Evolutionary conservation across 2,888 invertebrate species (phyloP), one percentile per base, ranked within the genome.

Genomic region (Eulithis prunata): DNA sequence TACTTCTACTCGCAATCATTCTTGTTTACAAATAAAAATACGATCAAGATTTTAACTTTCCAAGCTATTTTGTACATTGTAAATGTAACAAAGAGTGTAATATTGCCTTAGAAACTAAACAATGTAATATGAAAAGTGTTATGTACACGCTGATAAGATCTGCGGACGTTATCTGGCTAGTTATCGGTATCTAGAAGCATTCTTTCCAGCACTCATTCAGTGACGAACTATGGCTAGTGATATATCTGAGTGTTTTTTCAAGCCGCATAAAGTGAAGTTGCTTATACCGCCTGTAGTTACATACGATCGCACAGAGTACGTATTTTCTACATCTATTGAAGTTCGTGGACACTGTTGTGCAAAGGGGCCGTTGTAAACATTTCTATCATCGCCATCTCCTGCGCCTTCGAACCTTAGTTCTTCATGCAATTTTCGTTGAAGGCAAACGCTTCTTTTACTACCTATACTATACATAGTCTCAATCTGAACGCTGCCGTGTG

Each of bases 301-400:
- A 46, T 80, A 78, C 74, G 80, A 85, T 61, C 78, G 80, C 69
- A 68, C 72, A 60, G 82, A 89, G 90, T 91, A 90, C 85, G 81
- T 67, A 54, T 32, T 47, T 47, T 21, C 11, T n/a, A 10, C 12
- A 53, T 46, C 4, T 46, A 46, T 46, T 38, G 0, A 7, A 7
- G 38, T 21, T 21, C 21, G 21, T 21, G 2, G 21, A 21, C 21
- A 21, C 21, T 21, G 1, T 21, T 21, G 21, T 21, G 2, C 21
- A 21, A 21, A 21, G 21, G 21, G 21, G 21, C 21, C 21, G 1
- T 21, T 21, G 21, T 21, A 21, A 21, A 21, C 21, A 21, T 21
- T 21, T 21, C 21, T 21, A 21, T 21, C 1, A 21, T 21, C 21
- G 21, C 21, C 21, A 2, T 21, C n/a, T n/a, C 21, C 21, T 21